A percentile compares a stretch with the other conserved stretches of the same genome.
Evolutionary conservation across 2,113 vertebrate genomes (phyloP).

Genomic region (Calidris pygmaea): DNA sequence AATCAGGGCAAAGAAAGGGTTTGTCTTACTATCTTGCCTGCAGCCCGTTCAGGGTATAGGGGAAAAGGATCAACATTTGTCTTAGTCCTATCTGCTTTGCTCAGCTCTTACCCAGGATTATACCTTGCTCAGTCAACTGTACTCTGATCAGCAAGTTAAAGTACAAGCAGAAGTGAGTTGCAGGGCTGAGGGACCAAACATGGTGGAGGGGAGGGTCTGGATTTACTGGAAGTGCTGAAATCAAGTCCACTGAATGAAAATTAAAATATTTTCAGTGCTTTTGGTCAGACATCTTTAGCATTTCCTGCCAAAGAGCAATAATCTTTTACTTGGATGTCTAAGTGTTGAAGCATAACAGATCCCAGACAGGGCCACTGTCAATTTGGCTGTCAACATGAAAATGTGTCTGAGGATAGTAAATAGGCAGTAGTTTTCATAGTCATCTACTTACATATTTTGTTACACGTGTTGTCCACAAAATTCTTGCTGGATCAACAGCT

Average conservation of each 20-base stretch:
- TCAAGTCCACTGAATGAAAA: not conserved
- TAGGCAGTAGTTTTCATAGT: not conserved
- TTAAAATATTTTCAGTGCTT: not conserved
- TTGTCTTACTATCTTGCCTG: not conserved
- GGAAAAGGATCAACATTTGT: not conserved
- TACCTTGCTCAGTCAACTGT: not conserved
- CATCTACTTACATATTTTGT: not conserved
- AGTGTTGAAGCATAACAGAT: not conserved
- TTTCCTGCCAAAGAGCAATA: slow-evolving; percentile 7
- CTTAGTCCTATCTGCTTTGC: not conserved
- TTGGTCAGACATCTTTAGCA: not conserved
- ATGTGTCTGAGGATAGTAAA: not conserved
- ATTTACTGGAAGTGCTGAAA: not conserved
- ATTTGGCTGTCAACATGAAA: not conserved
- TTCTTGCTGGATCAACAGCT: not conserved
- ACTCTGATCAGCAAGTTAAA: not conserved
- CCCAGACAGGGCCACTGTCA: not conserved
- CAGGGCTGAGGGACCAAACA: not conserved
- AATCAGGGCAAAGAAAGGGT: not conserved
- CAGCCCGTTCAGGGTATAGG: not conserved
- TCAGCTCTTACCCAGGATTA: not conserved
- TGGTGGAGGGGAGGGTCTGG: not conserved
- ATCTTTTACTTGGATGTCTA: not conserved
- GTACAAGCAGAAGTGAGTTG: not conserved
- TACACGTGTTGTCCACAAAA: not conserved